Evolutionary conservation across 2,113 vertebrate species (phyloP), one percentile per base, ranked within the genome.

Genomic region (Oreochromis spilurus): DNA sequence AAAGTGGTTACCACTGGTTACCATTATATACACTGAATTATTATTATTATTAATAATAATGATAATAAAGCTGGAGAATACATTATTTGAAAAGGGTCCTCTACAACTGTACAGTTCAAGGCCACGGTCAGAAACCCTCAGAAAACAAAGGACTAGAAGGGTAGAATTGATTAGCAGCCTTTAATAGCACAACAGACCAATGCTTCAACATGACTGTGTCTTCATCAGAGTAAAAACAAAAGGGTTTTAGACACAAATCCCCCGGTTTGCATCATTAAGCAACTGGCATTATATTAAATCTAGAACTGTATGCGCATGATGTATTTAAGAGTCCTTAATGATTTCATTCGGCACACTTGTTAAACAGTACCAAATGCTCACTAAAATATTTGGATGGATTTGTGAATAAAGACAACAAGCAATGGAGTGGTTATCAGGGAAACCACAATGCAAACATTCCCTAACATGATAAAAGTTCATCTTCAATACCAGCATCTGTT

Each of bases 381-480:
- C 45, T 77, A 6, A 77, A 77, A 77, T 52, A 77, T 50, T 52
- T 77, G 72, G 45, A 52, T 31, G 26, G 26, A 77, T 77, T 77
- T 4, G 8, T 54, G 67, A 77, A 9, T 60, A 31, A 48, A n/a
- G 45, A 77, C 43, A 77, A n/a, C 45, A 31, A 52, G 45, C 26
- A 52, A 19, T 3, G 26, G 26, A 52, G 72, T 9, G 26, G 26
- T 81, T 86, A 84, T 77, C 7, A 83, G 3, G 7, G 16, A 21
- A 62, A 94, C 88, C 75, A 65, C 70, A 54, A 40, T n/a, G 4
- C 31, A 58, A 75, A 81, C 11, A 53, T 43, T 62, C 21, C 29
- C 70, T 4, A 54, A 88, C 72, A 92, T 81, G 84, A 89, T 84
- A 29, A 84, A 93, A 90, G 91, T 88, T 87, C 82, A 91, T 82